Percentiles rank a stretch among this genome's conserved stretches.
Conservation (phyloP, 2,113 vertebrate genomes). For the Campylorhamphus procurvoides region DNA sequence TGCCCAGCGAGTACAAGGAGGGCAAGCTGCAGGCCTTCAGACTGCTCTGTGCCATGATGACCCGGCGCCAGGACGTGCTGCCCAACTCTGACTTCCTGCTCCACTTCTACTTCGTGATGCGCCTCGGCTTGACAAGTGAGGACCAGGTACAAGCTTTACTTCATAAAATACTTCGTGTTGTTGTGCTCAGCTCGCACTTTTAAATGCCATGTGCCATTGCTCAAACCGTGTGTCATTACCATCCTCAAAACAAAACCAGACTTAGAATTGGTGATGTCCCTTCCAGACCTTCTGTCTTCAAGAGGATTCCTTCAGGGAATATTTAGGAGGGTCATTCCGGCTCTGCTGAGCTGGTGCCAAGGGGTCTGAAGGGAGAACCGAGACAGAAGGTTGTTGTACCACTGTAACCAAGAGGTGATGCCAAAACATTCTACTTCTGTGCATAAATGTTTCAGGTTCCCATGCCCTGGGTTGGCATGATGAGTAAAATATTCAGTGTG, state of each 20-base stretch:
- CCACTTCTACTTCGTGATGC: constrained; percentile 95
- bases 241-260: background rate
- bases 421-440: background rate
- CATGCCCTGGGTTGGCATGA: too few species aligned
- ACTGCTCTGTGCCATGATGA: constrained; percentile 98
- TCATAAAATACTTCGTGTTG: too few species aligned
- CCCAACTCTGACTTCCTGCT: constrained; percentile 95
- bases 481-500: accelerated
- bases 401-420: background rate
- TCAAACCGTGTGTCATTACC: too few species aligned
- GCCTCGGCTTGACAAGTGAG: constrained; percentile 88
- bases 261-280: too few species aligned
- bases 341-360: background rate
- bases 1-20: constrained; percentile 90
- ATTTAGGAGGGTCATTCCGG: background rate
- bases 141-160: constrained; percentile 85
- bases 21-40: constrained; percentile 95
- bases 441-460: accelerated
- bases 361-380: background rate
- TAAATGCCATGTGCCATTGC: accelerated
- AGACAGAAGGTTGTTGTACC: background rate
- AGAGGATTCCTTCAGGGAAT: background rate
- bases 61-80: constrained; percentile 92
- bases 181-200: background rate
- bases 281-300: background rate